Percentiles rank a stretch among this genome's conserved stretches.
phyloP scores from a whole-genome alignment of 2,797 vertebrate genomes.

The Delichon dasypus region DNA sequence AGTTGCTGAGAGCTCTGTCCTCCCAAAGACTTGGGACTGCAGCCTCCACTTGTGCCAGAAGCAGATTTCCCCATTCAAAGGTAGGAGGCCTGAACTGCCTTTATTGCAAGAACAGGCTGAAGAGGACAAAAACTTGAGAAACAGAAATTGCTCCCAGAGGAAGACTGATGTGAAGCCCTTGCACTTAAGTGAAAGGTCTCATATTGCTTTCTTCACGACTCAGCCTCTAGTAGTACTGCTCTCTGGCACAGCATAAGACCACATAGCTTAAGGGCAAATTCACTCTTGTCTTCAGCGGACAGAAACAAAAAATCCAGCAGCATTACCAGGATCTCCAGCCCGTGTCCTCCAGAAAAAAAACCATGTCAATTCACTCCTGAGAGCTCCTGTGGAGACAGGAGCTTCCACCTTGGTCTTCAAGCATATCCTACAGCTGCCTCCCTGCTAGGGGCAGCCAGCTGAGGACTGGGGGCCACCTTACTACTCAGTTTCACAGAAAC shows the following conservation, averaged over 20 bases:
- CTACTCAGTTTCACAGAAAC: neutral
- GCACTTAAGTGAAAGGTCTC: neutral
- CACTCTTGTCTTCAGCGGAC: neutral
- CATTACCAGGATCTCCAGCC: neutral
- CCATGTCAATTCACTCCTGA: neutral
- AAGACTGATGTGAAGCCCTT: neutral
- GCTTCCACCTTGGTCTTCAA: neutral
- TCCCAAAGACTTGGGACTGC: neutral
- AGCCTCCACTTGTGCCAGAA: neutral
- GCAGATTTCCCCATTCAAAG: neutral
- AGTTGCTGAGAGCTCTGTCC: neutral
- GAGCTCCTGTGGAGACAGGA: neutral
- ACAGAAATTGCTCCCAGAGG: neutral
- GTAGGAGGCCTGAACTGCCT: neutral
- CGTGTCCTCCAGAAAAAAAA: neutral
- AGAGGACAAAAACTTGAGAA: neutral
- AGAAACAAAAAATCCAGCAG: neutral
- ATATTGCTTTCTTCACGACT: neutral
- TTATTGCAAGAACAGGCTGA: neutral
- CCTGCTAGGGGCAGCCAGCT: neutral
- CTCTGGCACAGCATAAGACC: neutral
- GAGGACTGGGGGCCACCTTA: neutral
- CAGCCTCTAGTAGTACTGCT: neutral
- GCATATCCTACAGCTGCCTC: neutral
- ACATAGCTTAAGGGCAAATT: neutral